Evolutionary conservation across 35 echinoderm and acorn worm species (phyloP).

Genomic region (Holothuria glaberrima): DNA sequence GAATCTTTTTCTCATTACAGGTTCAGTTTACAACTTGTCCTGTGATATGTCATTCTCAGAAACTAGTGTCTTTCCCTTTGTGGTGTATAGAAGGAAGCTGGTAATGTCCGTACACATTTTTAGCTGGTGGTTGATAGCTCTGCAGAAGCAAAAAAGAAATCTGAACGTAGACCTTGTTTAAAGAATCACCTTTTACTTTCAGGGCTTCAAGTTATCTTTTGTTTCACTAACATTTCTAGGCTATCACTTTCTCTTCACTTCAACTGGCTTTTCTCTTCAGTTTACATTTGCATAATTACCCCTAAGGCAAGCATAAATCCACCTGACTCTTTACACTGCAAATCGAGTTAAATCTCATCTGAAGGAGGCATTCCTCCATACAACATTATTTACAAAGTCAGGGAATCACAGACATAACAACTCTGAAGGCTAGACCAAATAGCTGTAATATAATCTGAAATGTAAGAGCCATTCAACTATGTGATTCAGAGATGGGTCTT

Average conservation of each 20-base stretch:
- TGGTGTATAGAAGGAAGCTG: constrained; percentile 91
- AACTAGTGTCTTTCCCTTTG: constrained; percentile 77
- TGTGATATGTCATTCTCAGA: not conserved
- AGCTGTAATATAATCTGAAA: constrained; percentile 14
- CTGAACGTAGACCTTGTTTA: not conserved
- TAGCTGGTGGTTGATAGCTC: constrained; percentile 73
- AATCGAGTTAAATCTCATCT: too few relatives aligned
- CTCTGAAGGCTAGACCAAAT: constrained; percentile 4
- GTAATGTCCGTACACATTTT: constrained; percentile 95
- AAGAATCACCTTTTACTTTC: not conserved
- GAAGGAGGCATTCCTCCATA: too few relatives aligned
- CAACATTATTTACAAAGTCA: not conserved
- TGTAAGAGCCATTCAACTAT: not conserved
- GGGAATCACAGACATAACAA: constrained; percentile 42
- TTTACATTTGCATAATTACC: too few relatives aligned
- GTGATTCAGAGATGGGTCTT: not conserved
- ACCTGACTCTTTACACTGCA: too few relatives aligned
- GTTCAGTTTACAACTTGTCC: too few relatives aligned
- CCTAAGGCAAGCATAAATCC: too few relatives aligned
- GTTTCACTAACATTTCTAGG: not conserved
- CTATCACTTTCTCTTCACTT: not conserved
- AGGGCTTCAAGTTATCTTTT: not conserved
- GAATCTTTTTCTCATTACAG: too few relatives aligned
- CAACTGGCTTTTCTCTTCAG: too few relatives aligned
- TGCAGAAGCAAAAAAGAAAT: not conserved